phyloP scores from a whole-genome alignment of 2,888 invertebrate genomes.

The Hyposoter dolosus region DNA sequence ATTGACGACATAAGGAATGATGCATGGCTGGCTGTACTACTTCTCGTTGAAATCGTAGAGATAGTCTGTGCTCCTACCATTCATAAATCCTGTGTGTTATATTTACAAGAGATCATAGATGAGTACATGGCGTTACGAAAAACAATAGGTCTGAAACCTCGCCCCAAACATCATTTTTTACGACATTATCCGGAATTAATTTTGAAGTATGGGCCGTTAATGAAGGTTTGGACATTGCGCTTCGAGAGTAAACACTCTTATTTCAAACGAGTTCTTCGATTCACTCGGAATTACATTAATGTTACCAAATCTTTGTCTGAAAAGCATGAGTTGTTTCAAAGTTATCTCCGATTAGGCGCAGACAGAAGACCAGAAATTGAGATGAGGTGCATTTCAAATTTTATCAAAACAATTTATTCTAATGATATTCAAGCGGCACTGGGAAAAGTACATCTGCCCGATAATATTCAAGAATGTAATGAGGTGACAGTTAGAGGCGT shows the following conservation, averaged over 20 bases:
- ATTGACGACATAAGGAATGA: background rate
- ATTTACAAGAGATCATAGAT: conserved; percentile 47
- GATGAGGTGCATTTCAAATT: conserved; percentile 1
- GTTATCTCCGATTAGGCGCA: conserved; percentile 41
- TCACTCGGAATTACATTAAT: conserved; percentile 66
- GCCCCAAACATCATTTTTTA: conserved; percentile 67
- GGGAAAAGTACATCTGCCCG: conserved; percentile 24
- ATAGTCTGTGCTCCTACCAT: conserved; percentile 60
- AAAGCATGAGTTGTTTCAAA: conserved; percentile 63
- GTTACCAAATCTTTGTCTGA: no score
- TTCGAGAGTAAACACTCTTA: conserved; percentile 72
- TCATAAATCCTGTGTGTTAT: conserved; percentile 47
- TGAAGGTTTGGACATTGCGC: conserved; percentile 36
- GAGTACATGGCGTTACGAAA: conserved; percentile 58
- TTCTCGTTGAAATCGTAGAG: conserved; percentile 60
- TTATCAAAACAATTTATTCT: conserved; percentile 14
- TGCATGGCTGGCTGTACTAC: conserved; percentile 48
- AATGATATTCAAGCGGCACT: conserved; percentile 42
- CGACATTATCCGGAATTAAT: conserved; percentile 60
- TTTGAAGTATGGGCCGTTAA: conserved; percentile 57
- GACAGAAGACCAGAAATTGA: conserved; percentile 37
- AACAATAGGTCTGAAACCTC: conserved; percentile 46
- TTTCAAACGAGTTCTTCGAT: conserved; percentile 65
- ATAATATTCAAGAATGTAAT: conserved; percentile 41
- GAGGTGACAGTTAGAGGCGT: no score